Evolutionary conservation across 2,888 invertebrate species (phyloP).

Genomic region (Rugalucina vietnamica): DNA sequence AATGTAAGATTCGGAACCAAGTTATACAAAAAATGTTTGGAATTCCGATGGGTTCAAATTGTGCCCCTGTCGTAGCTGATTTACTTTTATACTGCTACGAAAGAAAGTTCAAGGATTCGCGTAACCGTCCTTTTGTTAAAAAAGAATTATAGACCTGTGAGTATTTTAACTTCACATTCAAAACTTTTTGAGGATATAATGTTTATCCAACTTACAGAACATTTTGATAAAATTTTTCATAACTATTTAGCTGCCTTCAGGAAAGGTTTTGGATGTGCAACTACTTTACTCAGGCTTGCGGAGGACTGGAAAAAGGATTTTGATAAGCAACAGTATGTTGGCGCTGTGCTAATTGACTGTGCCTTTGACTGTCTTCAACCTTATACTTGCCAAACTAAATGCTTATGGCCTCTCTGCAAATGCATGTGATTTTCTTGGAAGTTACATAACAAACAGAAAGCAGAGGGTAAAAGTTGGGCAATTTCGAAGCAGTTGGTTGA

Average conservation of each 20-base stretch:
- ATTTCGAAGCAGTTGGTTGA: neutral
- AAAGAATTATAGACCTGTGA: too few species aligned
- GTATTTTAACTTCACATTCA: neutral
- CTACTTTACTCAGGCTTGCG: neutral
- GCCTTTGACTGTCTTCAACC: neutral
- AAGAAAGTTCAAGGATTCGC: too few species aligned
- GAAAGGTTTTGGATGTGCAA: neutral
- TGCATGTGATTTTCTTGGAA: neutral
- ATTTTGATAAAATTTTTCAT: neutral
- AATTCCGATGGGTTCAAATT: too few species aligned
- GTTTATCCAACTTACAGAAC: neutral
- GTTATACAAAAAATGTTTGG: too few species aligned
- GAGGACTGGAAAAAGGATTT: too few species aligned
- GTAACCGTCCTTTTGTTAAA: too few species aligned
- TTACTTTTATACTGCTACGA: too few species aligned
- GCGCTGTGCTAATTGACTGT: neutral
- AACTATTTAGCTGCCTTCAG: neutral
- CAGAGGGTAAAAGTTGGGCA: neutral
- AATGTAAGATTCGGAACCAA: too few species aligned
- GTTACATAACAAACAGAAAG: neutral
- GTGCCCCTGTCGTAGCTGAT: too few species aligned
- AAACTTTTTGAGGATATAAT: neutral
- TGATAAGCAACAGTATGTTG: neutral
- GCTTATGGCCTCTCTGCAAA: neutral
- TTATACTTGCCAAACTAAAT: neutral